A percentile compares a stretch with the other conserved stretches of the same genome.
Evolutionary conservation across 2,797 vertebrate genomes (phyloP).

Genomic region (Lacerta viridis): DNA sequence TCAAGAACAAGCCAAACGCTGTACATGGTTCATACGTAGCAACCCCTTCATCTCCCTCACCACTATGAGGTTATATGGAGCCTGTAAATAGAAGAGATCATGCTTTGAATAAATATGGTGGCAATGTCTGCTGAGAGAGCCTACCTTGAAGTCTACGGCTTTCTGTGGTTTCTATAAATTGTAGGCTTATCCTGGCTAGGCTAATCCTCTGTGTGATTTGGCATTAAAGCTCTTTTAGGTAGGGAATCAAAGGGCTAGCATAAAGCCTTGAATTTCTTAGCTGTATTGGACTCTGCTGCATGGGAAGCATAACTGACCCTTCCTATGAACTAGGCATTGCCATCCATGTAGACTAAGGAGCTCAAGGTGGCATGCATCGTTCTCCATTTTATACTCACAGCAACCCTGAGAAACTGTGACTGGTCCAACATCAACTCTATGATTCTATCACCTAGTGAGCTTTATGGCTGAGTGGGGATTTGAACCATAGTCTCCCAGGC

Average conservation of each 20-base stretch:
- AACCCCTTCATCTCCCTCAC: background rate
- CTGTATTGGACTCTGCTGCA: background rate
- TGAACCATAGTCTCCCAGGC: too few relatives aligned
- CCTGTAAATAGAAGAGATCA: background rate
- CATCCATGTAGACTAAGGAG: background rate
- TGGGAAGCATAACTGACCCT: background rate
- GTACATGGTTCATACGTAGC: background rate
- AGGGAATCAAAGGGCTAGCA: background rate
- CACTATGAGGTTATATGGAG: background rate
- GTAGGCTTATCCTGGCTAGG: background rate
- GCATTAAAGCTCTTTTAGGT: background rate
- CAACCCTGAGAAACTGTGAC: too few relatives aligned
- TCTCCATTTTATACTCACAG: too few relatives aligned
- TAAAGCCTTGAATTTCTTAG: background rate
- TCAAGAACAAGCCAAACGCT: background rate
- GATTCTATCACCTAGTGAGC: too few relatives aligned
- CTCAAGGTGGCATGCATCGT: too few relatives aligned
- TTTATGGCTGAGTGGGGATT: too few relatives aligned
- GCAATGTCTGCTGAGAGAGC: background rate
- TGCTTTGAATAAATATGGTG: background rate
- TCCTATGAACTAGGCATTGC: background rate
- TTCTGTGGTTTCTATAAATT: background rate
- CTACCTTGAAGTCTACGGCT: background rate
- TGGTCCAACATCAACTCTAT: too few relatives aligned
- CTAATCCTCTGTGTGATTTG: background rate